Conservation (phyloP, 35 echinoderm and acorn worm genomes). For the Holothuria glaberrima region DNA sequence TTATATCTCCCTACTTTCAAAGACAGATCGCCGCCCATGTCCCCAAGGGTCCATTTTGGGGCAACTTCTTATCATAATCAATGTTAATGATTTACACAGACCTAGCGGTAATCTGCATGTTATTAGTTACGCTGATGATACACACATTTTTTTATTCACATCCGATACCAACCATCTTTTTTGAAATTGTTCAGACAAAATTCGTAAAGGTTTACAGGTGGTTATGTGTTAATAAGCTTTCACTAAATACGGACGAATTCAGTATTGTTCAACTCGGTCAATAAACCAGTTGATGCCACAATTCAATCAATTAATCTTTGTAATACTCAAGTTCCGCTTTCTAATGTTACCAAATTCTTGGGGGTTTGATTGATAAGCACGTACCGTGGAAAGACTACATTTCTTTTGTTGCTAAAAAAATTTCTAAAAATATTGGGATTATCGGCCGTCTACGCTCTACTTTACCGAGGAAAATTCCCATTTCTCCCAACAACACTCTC, state of each 20-base stretch:
- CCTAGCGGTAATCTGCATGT: background rate
- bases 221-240: no score
- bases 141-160: background rate
- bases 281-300: background rate
- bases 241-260: no score
- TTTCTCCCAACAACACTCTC: no score
- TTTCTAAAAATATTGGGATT: background rate
- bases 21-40: no score
- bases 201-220: no score
- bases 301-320: background rate
- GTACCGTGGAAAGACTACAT: background rate
- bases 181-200: no score
- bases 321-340: background rate
- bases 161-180: background rate
- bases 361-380: background rate
- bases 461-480: no score
- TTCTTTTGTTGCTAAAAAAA: background rate
- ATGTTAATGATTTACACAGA: background rate
- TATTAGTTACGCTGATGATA: slow-evolving; percentile 8
- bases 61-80: no score
- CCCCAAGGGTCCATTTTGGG: background rate
- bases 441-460: background rate
- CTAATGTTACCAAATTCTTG: background rate
- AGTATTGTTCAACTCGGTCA: background rate
- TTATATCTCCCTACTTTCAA: no score